Base-by-base conservation (phyloP, 2,113 vertebrate species). In the Galeopterus variegatus region DNA sequence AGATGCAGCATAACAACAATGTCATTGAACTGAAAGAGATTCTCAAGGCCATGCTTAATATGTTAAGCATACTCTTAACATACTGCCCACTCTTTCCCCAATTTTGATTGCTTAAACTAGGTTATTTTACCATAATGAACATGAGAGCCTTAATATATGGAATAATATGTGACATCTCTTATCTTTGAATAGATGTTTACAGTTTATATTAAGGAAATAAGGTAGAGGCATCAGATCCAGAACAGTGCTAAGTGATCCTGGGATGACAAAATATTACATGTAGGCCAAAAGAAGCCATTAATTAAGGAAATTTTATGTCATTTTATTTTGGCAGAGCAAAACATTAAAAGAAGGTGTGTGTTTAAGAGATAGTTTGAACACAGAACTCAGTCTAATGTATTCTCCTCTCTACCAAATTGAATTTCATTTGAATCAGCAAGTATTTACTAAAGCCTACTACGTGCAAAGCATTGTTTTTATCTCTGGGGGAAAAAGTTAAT, bases 211-310 rank as follows among this genome's bases (percentile, higher is more conserved):
- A 98, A 99, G 99, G 98, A 99, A 99, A 98, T 98, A 96, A 97
- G 95, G 96, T 64, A 97, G 97, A 98, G 99, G 98, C 99, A 98
- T 99, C 98, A 99, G 98, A 99, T 99, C 98, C 98, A 98, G 98
- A 98, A 98, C 96, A 97, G 90, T 1, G 9, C 92, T 93, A 97
- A 98, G 97, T 96, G 95, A 99, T 97, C 83, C 88, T 80, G 81
- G 82, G 88, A 73, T 90, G 83, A 96, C 97, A 98, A 98, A 99
- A 98, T 99, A 99, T 98, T 77, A 89, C 9, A 12, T 2, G 28
- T 48, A 54, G 54, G 14, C 24, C 79, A 69, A 93, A 79, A 86
- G 36, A 91, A 87, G 52, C 15, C 21, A 73, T 8, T 93, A 48
- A 76, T 26, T 86, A 82, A 58, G 76, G 28, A 62, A 52, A 93